Evolutionary conservation across 37 sponge, comb jelly and placozoan species (phyloP).

Genomic region (Petrosia ficiformis): DNA sequence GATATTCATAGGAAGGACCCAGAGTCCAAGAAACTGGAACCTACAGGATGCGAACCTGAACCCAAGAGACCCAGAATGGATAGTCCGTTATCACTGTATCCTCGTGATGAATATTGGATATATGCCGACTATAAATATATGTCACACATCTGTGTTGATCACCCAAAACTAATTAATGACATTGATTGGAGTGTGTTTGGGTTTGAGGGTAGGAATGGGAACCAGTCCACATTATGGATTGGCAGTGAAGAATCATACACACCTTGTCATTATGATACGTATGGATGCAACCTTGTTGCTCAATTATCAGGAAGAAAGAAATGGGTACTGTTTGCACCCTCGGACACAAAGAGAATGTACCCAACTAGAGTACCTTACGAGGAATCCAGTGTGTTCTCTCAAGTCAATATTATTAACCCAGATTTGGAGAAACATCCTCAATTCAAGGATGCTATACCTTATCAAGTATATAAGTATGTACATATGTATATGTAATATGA

Average conservation of each 20-base stretch:
- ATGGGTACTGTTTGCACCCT: slow-evolving; percentile 83
- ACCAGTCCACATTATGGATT: slow-evolving; percentile 80
- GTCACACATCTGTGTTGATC: slow-evolving; percentile 45
- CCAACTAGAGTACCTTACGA: slow-evolving; percentile 93
- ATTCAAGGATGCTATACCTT: slow-evolving; percentile 32
- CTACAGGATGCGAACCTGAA: neutral
- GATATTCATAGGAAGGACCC: neutral
- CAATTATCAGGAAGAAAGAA: slow-evolving; percentile 85
- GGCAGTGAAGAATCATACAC: slow-evolving; percentile 89
- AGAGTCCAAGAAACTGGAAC: neutral
- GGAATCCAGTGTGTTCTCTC: slow-evolving; percentile 92
- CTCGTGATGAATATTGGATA: slow-evolving; percentile 51
- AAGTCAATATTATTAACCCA: slow-evolving; percentile 69
- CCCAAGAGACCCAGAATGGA: neutral
- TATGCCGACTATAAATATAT: slow-evolving; percentile 92
- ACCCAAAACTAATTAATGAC: slow-evolving; percentile 25
- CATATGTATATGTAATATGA: neutral
- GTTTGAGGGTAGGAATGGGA: slow-evolving; percentile 55
- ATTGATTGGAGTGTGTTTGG: slow-evolving; percentile 85
- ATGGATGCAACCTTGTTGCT: slow-evolving; percentile 91
- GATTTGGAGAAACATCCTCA: slow-evolving; percentile 48
- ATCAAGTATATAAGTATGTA: slow-evolving; percentile 44
- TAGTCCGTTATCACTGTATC: slow-evolving; percentile 16
- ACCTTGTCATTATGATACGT: slow-evolving; percentile 96
- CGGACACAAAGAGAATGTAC: slow-evolving; percentile 53